Evolutionary conservation across 2,113 vertebrate genomes (phyloP), one percentile per base, ranked within the genome.

Genomic region (Rostratula benghalensis): DNA sequence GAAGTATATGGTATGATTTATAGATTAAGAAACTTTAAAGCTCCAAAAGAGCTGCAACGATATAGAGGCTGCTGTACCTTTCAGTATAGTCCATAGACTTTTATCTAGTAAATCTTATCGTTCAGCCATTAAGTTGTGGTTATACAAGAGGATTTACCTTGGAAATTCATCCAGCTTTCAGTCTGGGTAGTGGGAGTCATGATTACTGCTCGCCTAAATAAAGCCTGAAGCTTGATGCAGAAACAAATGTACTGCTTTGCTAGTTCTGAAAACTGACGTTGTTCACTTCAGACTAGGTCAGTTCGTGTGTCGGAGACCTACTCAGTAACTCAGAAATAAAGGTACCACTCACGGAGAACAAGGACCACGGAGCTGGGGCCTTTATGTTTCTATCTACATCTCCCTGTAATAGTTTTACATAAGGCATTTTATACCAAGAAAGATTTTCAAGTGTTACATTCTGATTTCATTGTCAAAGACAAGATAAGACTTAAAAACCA

Each of bases 301-400:
- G 65, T 89, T 90, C 45, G 65, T 1, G 0, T 53, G 39, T 20
- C 3, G 1, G 17, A 73, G 41, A 87, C 27, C 33, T 63, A 43
- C 30, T 75, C 39, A 53, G 25, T 75, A 82, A 50, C 45, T 93
- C 31, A 61, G 70, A 67, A 89, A 53, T 24, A 23, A 33, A 89
- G 24, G 13, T 51, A 31, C 20, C 0, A 1, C n/a, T 63, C 50
- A 23, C 45, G 50, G 60, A 86, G 25, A 88, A 53, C 31, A 37
- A 30, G 31, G 39, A 77, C 20, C 6, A 18, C 20, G 0, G 0
- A 73, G 8, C 28, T 60, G 30, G 2, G 35, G 27, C 14, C 48
- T 87, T 79, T 10, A 2, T 67, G 7, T n/a, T 87, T 82, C 39
- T 57, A 2, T 68, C 27, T 30, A 53, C 13, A 79, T 33, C 25